phyloP scores from a whole-genome alignment of 2,888 invertebrate species.

The Spatulosminthurus flaviceps region DNA sequence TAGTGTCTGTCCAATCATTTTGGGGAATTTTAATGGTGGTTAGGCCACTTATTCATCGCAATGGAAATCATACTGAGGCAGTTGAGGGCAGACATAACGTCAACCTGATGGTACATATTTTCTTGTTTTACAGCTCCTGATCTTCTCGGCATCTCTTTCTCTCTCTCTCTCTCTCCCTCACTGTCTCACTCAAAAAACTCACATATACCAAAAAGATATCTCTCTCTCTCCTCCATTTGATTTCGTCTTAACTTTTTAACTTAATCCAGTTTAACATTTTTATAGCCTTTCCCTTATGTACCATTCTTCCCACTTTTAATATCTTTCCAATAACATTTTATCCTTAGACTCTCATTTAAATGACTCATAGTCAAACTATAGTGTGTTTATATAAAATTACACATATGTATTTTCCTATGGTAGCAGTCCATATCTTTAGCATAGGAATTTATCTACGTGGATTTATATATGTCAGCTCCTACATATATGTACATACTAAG shows the following conservation, averaged over 20 bases:
- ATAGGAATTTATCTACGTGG: too few relatives aligned
- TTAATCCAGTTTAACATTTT: slow-evolving; percentile 48
- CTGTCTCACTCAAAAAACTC: too few relatives aligned
- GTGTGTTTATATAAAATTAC: too few relatives aligned
- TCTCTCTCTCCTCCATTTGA: slow-evolving; percentile 22
- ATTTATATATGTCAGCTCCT: too few relatives aligned
- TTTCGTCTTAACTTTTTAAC: slow-evolving; percentile 40
- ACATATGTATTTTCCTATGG: too few relatives aligned
- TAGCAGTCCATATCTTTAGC: too few relatives aligned
- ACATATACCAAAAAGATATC: slow-evolving; percentile 1
- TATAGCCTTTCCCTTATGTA: slow-evolving; percentile 28
- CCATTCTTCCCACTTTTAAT: slow-evolving; percentile 4
- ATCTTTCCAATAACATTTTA: not conserved
- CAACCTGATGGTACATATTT: slow-evolving; percentile 47
- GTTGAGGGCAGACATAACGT: slow-evolving; percentile 47
- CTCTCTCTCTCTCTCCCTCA: slow-evolving; percentile 28
- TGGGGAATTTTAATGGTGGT: slow-evolving; percentile 47
- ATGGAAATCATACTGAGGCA: slow-evolving; percentile 47
- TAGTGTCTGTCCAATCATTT: slow-evolving; percentile 48
- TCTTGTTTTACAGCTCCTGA: slow-evolving; percentile 48
- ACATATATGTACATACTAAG: too few relatives aligned
- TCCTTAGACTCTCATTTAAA: too few relatives aligned
- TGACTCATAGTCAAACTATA: too few relatives aligned
- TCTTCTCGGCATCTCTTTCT: slow-evolving; percentile 44
- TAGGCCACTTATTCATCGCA: slow-evolving; percentile 47